Base-by-base conservation (phyloP, 2,113 vertebrate genomes). In the Holacanthus passer region DNA sequence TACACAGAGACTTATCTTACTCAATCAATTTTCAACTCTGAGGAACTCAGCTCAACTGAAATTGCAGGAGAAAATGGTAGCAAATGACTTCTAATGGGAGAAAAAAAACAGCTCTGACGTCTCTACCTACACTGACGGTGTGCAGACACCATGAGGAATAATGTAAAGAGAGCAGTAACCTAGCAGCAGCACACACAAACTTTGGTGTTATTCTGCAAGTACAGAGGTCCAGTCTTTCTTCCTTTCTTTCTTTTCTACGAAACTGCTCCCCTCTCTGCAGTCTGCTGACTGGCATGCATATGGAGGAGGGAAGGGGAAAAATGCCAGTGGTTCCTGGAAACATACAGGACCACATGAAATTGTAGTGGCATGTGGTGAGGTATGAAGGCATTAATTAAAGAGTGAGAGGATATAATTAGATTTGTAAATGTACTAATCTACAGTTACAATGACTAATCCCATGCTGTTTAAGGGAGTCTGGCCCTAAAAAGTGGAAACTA, bases 131-230 rank as follows among this genome's bases (percentile, higher is more conserved):
- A 11, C 52, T 73, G 84, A 89, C 55, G 45, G 63, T 70, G 64
- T 66, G 78, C 84, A 86, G 91, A 77, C 66, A n/a, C 27, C 43
- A 27, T 69, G 5, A 66, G 59, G 71, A 79, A 45, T 75, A 73
- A 85, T 72, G 60, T 76, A 73, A 86, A 87, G 66, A 60, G 37
- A 80, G 76, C 37, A 22, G 89, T 90, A 89, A 72, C 91, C 87
- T 87, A 91, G 86, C 89, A 91, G 67, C 86, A 81, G 70, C 72
- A 84, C 68, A 89, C 73, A 87, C 84, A 91, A 81, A 92, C 88
- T 29, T 41, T 73, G n/a, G 66, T 53, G 83, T 77, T 75, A 64
- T 81, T 79, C 48, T 58, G 50, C 22, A 47, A 83, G 31, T 48
- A 45, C 73, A 62, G 59, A 72, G 39, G 67, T 66, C 68, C 63